Conservation (phyloP, 2,888 invertebrate genomes). For the Platycnemis pennipes region DNA sequence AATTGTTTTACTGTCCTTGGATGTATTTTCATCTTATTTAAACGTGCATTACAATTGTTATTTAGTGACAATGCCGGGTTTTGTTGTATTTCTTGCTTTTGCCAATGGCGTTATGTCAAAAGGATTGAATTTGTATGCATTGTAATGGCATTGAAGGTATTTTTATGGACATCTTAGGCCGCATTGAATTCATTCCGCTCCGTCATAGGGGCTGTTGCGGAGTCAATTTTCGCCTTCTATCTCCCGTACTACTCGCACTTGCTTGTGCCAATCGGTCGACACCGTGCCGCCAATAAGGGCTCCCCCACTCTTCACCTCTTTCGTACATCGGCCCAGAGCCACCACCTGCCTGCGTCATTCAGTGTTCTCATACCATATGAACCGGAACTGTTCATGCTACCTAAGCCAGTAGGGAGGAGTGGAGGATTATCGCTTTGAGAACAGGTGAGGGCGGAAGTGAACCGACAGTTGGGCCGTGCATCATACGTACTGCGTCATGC, state of each 20-base stretch:
- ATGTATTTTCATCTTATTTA: too few species aligned
- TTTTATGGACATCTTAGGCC: background rate
- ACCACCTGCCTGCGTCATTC: conserved; percentile 2
- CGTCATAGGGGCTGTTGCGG: background rate
- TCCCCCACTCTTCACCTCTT: background rate
- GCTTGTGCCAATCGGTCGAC: background rate
- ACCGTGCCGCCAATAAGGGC: background rate
- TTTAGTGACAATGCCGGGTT: too few species aligned
- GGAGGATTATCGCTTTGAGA: background rate
- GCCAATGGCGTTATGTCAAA: too few species aligned
- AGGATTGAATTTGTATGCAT: too few species aligned
- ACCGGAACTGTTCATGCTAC: background rate
- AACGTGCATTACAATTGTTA: too few species aligned
- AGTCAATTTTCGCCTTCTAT: background rate
- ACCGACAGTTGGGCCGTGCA: background rate
- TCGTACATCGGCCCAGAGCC: background rate
- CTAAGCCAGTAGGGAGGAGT: background rate
- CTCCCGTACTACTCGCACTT: background rate
- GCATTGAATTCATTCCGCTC: background rate
- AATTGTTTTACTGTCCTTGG: too few species aligned
- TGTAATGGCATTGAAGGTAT: too few species aligned
- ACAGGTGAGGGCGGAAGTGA: background rate
- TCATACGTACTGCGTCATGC: background rate
- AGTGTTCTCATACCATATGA: background rate
- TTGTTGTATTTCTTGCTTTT: too few species aligned